phyloP scores from a whole-genome alignment of 2,888 invertebrate genomes.

The Parascotia fuliginaria region DNA sequence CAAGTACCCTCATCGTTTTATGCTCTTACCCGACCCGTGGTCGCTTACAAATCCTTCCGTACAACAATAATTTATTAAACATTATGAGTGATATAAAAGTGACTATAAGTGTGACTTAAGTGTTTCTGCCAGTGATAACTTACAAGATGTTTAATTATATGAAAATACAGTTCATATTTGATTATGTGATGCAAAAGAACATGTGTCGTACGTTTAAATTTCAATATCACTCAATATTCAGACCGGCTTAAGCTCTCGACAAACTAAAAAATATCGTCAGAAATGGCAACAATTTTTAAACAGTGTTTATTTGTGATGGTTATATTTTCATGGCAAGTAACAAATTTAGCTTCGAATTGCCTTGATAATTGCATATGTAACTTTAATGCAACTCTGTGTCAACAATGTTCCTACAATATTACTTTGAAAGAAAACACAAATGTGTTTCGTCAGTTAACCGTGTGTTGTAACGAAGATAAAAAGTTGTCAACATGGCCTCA shows the following conservation, averaged over 20 bases:
- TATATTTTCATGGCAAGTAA: conserved; percentile 68
- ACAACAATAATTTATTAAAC: conserved; percentile 14
- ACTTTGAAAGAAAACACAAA: conserved; percentile 65
- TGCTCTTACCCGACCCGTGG: conserved; percentile 15
- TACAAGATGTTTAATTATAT: conserved; percentile 66
- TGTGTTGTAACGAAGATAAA: conserved; percentile 66
- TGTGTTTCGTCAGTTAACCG: conserved; percentile 50
- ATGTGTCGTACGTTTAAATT: conserved; percentile 61
- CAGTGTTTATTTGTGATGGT: conserved; percentile 68
- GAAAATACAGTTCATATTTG: conserved; percentile 57
- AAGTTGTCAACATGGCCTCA: conserved; percentile 52
- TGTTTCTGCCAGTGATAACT: conserved; percentile 65
- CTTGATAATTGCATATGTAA: conserved; percentile 63
- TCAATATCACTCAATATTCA: conserved; percentile 68
- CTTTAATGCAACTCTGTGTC: conserved; percentile 57
- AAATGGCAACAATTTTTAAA: conserved; percentile 73
- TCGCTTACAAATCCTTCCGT: conserved; percentile 29
- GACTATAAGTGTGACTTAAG: conserved; percentile 57
- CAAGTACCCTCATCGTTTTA: not conserved
- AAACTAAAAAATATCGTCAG: conserved; percentile 44
- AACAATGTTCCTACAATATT: conserved; percentile 70
- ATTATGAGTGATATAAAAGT: conserved; percentile 62
- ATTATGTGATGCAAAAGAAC: conserved; percentile 58
- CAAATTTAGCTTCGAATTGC: conserved; percentile 64
- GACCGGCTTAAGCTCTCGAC: conserved; percentile 65